A percentile compares a stretch with the other conserved stretches of the same genome.
These are phyloP conservation scores for Agrotis segetum DNA, from an alignment of 2,888 invertebrate species.

Conservation along the genomic window DNA sequence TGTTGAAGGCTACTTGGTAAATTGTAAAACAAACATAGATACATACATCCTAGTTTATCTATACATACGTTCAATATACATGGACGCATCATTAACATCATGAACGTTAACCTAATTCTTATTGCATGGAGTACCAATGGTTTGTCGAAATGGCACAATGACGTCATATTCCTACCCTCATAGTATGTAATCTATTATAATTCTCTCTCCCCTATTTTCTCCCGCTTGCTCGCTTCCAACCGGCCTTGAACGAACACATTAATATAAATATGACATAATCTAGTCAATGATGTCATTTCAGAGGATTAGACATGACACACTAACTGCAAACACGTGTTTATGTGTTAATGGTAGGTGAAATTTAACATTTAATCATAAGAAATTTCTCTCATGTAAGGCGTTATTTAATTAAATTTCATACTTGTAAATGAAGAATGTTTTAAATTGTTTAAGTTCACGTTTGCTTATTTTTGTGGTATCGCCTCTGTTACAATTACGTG, in stretches of 20 bases:
- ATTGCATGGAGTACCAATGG: slow-evolving; percentile 14
- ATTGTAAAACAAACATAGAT: slow-evolving; percentile 20
- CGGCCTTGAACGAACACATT: slow-evolving; percentile 51
- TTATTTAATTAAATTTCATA: too few species aligned
- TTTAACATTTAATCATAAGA: background rate
- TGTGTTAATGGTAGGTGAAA: background rate
- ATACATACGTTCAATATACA: background rate
- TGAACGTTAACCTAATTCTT: slow-evolving; percentile 41
- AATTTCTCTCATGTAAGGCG: background rate
- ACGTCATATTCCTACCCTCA: slow-evolving; percentile 49
- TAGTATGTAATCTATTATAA: slow-evolving; percentile 41
- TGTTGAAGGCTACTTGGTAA: slow-evolving; percentile 37
- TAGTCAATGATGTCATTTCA: slow-evolving; percentile 71
- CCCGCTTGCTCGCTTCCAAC: slow-evolving; percentile 2
- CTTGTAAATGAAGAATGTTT: too few species aligned
- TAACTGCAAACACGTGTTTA: slow-evolving; percentile 9
- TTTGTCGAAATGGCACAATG: slow-evolving; percentile 38
- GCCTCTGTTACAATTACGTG: too few species aligned
- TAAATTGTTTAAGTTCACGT: too few species aligned
- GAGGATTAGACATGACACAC: slow-evolving; percentile 55
- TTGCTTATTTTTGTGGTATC: too few species aligned
- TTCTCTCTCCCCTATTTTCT: slow-evolving; percentile 33
- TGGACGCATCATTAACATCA: background rate
- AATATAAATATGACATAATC: slow-evolving; percentile 70
- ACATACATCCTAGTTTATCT: background rate